Base-by-base conservation (phyloP, 2,797 vertebrate genomes). In the Esox lucius region DNA sequence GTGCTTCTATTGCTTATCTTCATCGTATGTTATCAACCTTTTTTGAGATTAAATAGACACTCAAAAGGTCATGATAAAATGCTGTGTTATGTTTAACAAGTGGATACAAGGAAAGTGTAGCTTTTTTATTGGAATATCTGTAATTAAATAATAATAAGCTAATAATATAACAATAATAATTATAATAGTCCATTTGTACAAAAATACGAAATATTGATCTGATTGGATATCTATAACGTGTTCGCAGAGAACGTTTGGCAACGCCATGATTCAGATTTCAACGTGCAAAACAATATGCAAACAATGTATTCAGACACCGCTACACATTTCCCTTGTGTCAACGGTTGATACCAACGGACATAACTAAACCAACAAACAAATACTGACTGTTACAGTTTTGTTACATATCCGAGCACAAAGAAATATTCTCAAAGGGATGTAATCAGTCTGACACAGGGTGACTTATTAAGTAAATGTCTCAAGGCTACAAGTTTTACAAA, bases 111-210 rank as follows among this genome's bases (percentile, higher is more conserved):
- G 48, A 17, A 64, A 46, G 24, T 33, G 1, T 59, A 39, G 33
- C 26, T 9, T 65, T 26, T 33, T 73, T 68, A 61, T 64, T 73
- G 46, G 46, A 22, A 72, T 61, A 26, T 35, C 53, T 42, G 66
- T 70, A 17, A 61, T 56, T 49, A 66, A 6, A 26, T 33, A 11
- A 39, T 53, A 26, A 13, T 69, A 51, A 39, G 33, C 24, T 33
- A 70, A 48, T 59, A 68, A 31, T 31, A 78, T 66, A 24, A 68
- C 35, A 19, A 28, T n/a, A 35, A 35, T 35, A 26, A 67, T 68
- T 59, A 61, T 75, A 48, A 61, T 72, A 68, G 46, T 46, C 42
- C 67, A 24, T 61, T 24, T 61, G 22, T 74, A 53, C 35, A 56
- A 31, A 68, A 59, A 33, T 72, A 66, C 2, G 12, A 16, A 66